Percentiles rank a stretch among this genome's conserved stretches.
These are phyloP conservation scores for Electrona antarctica DNA, from an alignment of 2,113 vertebrate species.

Conservation along the genomic window DNA sequence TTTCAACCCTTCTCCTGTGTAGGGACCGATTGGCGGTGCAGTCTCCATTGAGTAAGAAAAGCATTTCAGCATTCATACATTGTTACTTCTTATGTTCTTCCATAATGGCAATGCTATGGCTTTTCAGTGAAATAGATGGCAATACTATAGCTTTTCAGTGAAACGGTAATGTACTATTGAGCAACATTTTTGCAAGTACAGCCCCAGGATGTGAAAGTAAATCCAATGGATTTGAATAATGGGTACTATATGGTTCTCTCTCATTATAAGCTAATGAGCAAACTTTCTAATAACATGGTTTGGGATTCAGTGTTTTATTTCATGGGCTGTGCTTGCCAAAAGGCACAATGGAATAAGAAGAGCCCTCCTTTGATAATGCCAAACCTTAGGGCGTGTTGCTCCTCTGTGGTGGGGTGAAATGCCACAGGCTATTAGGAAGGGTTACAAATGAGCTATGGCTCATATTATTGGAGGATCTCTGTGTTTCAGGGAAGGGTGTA, in stretches of 20 bases:
- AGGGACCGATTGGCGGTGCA: not conserved
- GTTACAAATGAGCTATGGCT: conserved; percentile 32
- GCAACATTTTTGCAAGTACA: conserved; percentile 1
- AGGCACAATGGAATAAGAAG: not conserved
- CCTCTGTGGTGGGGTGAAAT: conserved; percentile 1
- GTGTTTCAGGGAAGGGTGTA: conserved; percentile 23
- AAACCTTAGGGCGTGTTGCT: conserved; percentile 4
- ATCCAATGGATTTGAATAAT: not conserved
- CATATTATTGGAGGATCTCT: conserved; percentile 9
- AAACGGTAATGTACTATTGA: not conserved
- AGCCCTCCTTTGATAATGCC: not conserved
- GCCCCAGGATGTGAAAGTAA: not conserved
- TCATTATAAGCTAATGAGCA: conserved; percentile 11
- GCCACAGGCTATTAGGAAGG: conserved; percentile 16
- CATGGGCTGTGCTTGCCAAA: not conserved
- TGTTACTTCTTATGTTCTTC: not conserved
- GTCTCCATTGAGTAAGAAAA: conserved; percentile 12
- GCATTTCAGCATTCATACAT: not conserved
- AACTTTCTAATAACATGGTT: not conserved
- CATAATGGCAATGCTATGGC: too few relatives aligned
- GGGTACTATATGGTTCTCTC: not conserved
- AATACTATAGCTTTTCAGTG: not conserved
- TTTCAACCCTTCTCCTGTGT: conserved; percentile 19
- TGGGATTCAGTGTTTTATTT: conserved; percentile 5
- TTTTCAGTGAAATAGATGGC: too few relatives aligned